phyloP scores from a whole-genome alignment of 2,797 vertebrate genomes.

The Gila robusta region DNA sequence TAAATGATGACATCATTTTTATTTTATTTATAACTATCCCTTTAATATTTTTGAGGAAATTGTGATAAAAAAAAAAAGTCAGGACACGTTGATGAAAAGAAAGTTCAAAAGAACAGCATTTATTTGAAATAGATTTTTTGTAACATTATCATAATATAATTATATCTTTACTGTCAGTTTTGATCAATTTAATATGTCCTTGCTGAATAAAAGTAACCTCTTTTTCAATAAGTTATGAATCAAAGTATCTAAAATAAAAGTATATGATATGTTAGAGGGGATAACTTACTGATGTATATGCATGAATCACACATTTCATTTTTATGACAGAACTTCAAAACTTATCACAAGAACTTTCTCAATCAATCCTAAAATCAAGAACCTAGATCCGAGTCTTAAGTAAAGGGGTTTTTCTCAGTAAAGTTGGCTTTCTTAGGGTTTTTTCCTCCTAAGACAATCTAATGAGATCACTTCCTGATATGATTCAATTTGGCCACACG shows the following conservation, averaged over 20 bases:
- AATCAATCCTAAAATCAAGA: background rate
- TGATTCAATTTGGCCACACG: background rate
- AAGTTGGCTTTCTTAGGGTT: background rate
- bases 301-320: background rate
- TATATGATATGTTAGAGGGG: background rate
- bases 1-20: too few species aligned
- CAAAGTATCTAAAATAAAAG: background rate
- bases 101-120: background rate
- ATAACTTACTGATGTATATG: background rate
- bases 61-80: background rate
- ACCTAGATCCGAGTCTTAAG: background rate
- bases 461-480: slow-evolving; percentile 1
- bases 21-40: too few species aligned
- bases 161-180: background rate
- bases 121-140: background rate
- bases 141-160: background rate
- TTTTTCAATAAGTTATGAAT: background rate
- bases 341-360: background rate
- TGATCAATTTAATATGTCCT: background rate
- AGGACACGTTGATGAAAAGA: background rate
- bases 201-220: background rate
- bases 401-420: background rate
- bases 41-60: background rate
- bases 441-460: background rate
- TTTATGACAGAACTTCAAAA: background rate